These are phyloP conservation scores for Neocrepidodera transversa DNA, from an alignment of 2,888 invertebrate genomes.

Conservation along the genomic window DNA sequence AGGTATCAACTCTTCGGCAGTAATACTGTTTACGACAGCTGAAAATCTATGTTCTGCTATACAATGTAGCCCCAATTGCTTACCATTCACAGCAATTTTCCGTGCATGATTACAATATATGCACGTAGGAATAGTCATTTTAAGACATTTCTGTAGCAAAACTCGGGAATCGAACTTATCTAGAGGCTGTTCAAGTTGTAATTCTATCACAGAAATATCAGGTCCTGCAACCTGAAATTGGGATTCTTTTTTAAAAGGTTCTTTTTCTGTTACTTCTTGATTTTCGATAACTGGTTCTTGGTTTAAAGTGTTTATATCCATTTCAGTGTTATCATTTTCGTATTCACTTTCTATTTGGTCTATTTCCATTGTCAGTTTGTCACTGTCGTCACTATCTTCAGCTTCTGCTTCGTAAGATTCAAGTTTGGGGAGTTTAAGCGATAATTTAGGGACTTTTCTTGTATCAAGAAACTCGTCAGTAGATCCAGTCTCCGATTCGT, in stretches of 20 bases:
- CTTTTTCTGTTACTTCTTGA: constrained; percentile 42
- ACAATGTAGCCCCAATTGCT: constrained; percentile 80
- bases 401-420: constrained; percentile 53
- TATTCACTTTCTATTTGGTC: constrained; percentile 60
- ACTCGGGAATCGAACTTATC: constrained; percentile 77
- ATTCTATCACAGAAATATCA: constrained; percentile 72
- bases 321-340: constrained; percentile 58
- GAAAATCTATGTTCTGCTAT: constrained; percentile 80
- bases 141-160: constrained; percentile 76
- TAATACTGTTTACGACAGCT: constrained; percentile 80
- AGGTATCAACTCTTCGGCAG: constrained; percentile 75
- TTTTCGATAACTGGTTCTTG: constrained; percentile 56
- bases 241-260: constrained; percentile 30
- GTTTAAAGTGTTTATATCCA: constrained; percentile 34
- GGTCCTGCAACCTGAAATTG: constrained; percentile 64
- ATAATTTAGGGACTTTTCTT: constrained; percentile 70
- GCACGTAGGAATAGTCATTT: constrained; percentile 73
- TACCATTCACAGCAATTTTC: constrained; percentile 84
- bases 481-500: neutral
- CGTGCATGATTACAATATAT: constrained; percentile 87
- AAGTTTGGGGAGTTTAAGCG: constrained; percentile 64
- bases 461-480: constrained; percentile 47
- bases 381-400: constrained; percentile 65
- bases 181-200: constrained; percentile 76
- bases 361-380: constrained; percentile 67